Percentiles rank a stretch among this genome's conserved stretches.
These are phyloP conservation scores for Pachypsylla venusta DNA, from an alignment of 1,140 invertebrate species.

Conservation along the genomic window DNA sequence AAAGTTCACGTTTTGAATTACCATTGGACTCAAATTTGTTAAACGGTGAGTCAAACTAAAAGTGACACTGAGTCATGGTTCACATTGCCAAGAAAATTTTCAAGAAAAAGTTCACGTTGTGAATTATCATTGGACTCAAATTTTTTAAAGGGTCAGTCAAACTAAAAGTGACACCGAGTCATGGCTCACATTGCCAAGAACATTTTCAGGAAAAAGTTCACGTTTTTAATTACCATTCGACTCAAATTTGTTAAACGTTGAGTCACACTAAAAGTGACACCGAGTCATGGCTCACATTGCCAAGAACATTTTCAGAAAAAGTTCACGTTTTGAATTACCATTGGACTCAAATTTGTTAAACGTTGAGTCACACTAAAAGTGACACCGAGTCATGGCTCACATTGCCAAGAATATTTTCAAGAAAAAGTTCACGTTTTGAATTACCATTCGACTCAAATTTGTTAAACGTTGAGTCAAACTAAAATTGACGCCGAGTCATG, in stretches of 20 bases:
- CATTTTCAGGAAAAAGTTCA: constrained; percentile 44
- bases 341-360: too few species aligned
- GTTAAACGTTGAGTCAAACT: too few species aligned
- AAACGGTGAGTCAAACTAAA: constrained; percentile 32
- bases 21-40: constrained; percentile 41
- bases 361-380: too few species aligned
- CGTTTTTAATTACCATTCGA: constrained; percentile 47
- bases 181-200: constrained; percentile 41
- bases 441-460: too few species aligned
- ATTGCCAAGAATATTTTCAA: too few species aligned
- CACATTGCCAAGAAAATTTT: constrained; percentile 44
- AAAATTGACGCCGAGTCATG: too few species aligned
- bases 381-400: too few species aligned
- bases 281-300: too few species aligned
- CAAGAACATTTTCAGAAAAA: too few species aligned
- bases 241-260: constrained; percentile 38
- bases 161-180: constrained; percentile 32
- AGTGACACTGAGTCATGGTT: constrained; percentile 37
- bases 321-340: too few species aligned
- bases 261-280: too few species aligned
- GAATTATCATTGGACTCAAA: constrained; percentile 43
- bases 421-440: too few species aligned
- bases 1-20: constrained; percentile 45
- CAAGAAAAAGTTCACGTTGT: constrained; percentile 43
- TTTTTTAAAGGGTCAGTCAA: constrained; percentile 36